Conservation (phyloP, 2,113 vertebrate species). For the Malaclemys terrapin region DNA sequence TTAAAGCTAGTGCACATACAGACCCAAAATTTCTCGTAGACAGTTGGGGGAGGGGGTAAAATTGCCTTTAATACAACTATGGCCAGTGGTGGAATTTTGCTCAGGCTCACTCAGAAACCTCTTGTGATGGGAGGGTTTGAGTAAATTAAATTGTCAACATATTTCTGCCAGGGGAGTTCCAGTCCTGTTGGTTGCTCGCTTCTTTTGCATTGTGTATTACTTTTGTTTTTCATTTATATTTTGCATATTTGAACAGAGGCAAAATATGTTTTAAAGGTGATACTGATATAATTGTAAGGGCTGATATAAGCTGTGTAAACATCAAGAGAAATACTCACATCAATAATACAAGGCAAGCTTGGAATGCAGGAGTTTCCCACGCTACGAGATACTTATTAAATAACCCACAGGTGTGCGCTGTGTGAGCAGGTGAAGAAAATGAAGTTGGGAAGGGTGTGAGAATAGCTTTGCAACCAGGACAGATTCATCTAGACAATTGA, state of each 20-base stretch:
- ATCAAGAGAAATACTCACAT: constrained; percentile 7
- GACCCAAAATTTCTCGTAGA: not conserved
- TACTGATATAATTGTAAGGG: constrained; percentile 10
- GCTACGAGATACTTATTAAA: constrained; percentile 1
- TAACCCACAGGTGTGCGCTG: not conserved
- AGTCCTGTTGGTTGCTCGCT: not conserved
- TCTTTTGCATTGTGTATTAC: not conserved
- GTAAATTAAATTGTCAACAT: not conserved
- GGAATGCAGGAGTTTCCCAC: not conserved
- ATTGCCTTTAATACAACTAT: not conserved
- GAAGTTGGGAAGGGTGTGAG: not conserved
- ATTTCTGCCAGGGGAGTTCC: not conserved
- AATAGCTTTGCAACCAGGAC: not conserved
- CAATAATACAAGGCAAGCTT: not conserved
- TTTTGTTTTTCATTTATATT: constrained; percentile 13
- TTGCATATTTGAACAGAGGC: not conserved
- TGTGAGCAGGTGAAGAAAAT: not conserved
- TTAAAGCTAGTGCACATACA: not conserved
- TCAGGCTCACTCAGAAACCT: not conserved
- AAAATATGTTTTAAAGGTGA: constrained; percentile 19
- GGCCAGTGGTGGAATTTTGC: not conserved
- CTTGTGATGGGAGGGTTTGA: not conserved
- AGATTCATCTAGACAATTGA: not conserved
- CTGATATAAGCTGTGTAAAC: constrained; percentile 15
- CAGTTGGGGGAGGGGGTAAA: too few relatives aligned